Evolutionary conservation across 2,113 vertebrate genomes (phyloP).

Genomic region (Psilopogon haemacephalus): DNA sequence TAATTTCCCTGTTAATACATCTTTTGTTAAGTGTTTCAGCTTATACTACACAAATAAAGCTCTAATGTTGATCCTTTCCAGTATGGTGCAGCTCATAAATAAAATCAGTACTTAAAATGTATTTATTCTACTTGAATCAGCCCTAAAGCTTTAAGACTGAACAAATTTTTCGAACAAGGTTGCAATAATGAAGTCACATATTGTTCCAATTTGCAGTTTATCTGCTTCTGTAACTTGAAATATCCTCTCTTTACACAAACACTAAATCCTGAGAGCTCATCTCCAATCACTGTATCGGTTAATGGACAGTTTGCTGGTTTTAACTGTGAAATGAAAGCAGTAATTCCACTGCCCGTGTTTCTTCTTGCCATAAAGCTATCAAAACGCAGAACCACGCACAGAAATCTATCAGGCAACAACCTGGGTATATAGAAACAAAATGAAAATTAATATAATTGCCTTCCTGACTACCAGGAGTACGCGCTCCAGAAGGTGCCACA

Average conservation of each 20-base stretch:
- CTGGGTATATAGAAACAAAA: neutral
- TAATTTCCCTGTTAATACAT: neutral
- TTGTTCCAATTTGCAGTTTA: neutral
- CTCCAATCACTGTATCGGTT: neutral
- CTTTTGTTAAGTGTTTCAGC: neutral
- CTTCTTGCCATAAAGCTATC: neutral
- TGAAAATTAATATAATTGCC: neutral
- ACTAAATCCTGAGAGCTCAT: neutral
- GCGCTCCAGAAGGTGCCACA: neutral
- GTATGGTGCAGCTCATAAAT: neutral
- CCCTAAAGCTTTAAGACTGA: neutral
- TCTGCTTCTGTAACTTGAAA: neutral
- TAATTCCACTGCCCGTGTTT: neutral
- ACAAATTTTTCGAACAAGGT: neutral
- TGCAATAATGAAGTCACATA: neutral
- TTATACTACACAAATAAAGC: neutral
- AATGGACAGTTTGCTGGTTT: neutral
- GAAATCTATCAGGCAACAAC: neutral
- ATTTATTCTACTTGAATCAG: neutral
- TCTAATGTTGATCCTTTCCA: neutral
- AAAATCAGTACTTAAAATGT: neutral
- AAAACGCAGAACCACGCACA: neutral
- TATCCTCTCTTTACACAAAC: neutral
- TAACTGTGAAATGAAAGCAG: neutral
- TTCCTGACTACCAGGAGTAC: neutral